Evolutionary conservation across 92 coral and sea anemone species (phyloP).

Genomic region (Parazoanthus darwini): DNA sequence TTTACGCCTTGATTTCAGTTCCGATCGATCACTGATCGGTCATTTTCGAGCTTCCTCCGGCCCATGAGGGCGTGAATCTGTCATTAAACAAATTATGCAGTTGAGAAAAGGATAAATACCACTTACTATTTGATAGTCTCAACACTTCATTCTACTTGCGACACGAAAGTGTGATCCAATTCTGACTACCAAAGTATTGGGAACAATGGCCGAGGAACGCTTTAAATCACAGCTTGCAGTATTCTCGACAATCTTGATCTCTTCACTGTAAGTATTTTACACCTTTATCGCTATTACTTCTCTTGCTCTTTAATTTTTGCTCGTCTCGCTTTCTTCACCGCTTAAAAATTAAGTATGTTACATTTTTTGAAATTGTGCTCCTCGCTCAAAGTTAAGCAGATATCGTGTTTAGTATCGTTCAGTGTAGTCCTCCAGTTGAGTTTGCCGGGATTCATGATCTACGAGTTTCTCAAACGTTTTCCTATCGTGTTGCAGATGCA

Average conservation of each 20-base stretch:
- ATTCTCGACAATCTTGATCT: constrained; percentile 1
- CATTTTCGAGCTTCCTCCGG: neutral
- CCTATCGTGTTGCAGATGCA: neutral
- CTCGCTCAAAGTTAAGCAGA: neutral
- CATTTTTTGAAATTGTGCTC: neutral
- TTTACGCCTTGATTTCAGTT: constrained; percentile 15
- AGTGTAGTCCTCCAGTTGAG: too few relatives aligned
- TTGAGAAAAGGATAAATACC: constrained; percentile 31
- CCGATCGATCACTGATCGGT: neutral
- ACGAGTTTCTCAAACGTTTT: neutral
- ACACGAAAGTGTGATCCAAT: neutral
- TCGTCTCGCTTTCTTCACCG: neutral
- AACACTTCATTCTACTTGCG: neutral
- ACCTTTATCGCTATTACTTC: too few relatives aligned
- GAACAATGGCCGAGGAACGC: neutral
- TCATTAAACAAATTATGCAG: constrained; percentile 28
- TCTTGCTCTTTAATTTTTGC: neutral
- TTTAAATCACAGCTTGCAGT: constrained; percentile 9
- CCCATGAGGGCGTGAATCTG: constrained; percentile 29
- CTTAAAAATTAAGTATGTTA: neutral
- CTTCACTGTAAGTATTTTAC: constrained; percentile 24
- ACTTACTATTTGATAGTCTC: neutral
- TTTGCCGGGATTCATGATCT: neutral
- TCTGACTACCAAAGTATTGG: neutral
- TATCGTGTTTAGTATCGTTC: neutral